Evolutionary conservation across 1,140 invertebrate species (phyloP), one percentile per base, ranked within the genome.

Genomic region (Drosophila paulistorum): DNA sequence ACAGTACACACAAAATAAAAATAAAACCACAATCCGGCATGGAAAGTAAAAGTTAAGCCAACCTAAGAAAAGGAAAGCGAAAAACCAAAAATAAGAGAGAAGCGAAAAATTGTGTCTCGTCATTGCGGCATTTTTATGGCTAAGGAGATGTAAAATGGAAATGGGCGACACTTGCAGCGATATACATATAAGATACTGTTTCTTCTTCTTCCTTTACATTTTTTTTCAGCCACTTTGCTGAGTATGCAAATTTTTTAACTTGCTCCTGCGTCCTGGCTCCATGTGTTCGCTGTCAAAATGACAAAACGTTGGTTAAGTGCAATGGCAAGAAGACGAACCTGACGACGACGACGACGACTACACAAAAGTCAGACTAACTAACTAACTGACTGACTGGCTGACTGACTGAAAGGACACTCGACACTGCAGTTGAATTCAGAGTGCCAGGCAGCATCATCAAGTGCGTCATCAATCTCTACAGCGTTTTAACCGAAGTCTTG

Each of bases 161-260:
- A 35, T 23, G 45, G 45, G 45, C 17, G 59, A 69, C 65, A 71
- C 78, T 82, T 87, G 79, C 83, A 87, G 58, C 45, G 54, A 13
- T 9, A 65, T 61, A 37, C 59, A 51, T 68, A 67, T 69, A 74
- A 65, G 68, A 42, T 23, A 45, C 37, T n/a, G 20, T 3, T 54
- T 67, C 9, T 14, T 37, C 10, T 58, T 10, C 9, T n/a, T 71
- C 17, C 33, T 35, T 58, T 30, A 9, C 23, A 51, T 55, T 58
- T 58, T 61, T 26, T 78, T 45, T 51, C 61, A 55, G 80, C 65
- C 76, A 81, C 75, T 81, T 86, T 78, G 75, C 83, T 77, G 77
- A 75, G 63, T 87, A 89, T 87, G 79, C 83, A 87, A 89, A 89
- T 83, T 87, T 87, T 83, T 74, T 89, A 74, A 73, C 83, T 74